Evolutionary conservation across 1,140 invertebrate genomes (phyloP), one percentile per base, ranked within the genome.

Genomic region (Caerostris extrusa): DNA sequence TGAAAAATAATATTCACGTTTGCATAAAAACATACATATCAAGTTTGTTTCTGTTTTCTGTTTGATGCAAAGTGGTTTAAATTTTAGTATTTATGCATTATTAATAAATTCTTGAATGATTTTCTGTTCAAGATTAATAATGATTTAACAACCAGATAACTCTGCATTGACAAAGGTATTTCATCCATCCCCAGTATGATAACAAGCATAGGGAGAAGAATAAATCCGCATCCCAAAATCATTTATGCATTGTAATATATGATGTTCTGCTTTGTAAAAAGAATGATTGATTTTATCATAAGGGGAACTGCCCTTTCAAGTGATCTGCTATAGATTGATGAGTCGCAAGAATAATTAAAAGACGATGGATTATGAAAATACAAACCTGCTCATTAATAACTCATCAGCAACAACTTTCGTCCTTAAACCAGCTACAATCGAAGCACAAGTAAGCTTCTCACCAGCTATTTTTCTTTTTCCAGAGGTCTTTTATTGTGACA

Each of bases 301-400:
- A 85, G 58, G 83, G n/a, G 57, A 58, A 34, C 83, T 85, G 71
- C 71, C 71, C 71, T 77, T 53, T 50, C 55, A 85, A 85, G 83
- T 85, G 83, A 85, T 85, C n/a, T 57, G 57, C 10, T 60, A 85
- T 85, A 85, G 83, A 85, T 85, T 85, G 83, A 85, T 85, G 83
- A 50, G 56, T 17, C 53, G 57, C 5, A 85, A n/a, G 83, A 85
- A 85, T 85, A 85, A 85, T 85, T 85, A 85, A 85, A 85, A 85
- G 83, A 60, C 57, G 83, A 85, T 85, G 55, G 83, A 85, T 85
- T 85, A 85, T 85, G 57, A 85, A 85, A 85, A 17, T 85, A 85
- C 83, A 85, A 85, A 85, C 83, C 56, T 85, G 55, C 83, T 85
- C 83, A 85, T 85, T 85, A 85, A 85, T 85, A 85, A 85, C 83